A percentile compares a stretch with the other conserved stretches of the same genome.
phyloP scores from a whole-genome alignment of 1,140 invertebrate species.

The Agrypnia vestita region DNA sequence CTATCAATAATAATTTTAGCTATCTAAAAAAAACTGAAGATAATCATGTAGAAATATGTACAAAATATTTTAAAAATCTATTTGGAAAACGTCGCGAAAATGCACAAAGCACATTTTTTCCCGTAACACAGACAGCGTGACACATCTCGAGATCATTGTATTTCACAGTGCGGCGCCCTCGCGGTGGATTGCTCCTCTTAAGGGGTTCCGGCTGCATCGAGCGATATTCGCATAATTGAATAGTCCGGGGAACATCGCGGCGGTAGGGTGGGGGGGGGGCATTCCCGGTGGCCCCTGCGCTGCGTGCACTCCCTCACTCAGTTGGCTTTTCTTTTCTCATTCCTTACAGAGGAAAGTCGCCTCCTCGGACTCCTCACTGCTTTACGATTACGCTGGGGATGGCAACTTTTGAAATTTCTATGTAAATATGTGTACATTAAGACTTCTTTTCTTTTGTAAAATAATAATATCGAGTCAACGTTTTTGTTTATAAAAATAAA shows the following conservation, averaged over 20 bases:
- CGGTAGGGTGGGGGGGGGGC: not conserved
- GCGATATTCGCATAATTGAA: conserved; percentile 58
- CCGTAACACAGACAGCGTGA: not conserved
- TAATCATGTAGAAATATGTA: too few relatives aligned
- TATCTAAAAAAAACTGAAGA: too few relatives aligned
- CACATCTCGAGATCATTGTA: conserved; percentile 12
- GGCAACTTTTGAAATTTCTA: not conserved
- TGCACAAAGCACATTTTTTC: too few relatives aligned
- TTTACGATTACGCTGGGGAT: conserved; percentile 24
- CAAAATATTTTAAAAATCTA: too few relatives aligned
- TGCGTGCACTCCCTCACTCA: conserved; percentile 31
- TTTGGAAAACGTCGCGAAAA: too few relatives aligned
- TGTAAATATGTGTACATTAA: too few relatives aligned
- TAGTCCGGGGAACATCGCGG: conserved; percentile 17
- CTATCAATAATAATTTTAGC: too few relatives aligned
- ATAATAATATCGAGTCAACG: too few relatives aligned
- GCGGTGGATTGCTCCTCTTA: conserved; percentile 19
- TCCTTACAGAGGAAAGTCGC: conserved; percentile 22
- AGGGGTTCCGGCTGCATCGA: conserved; percentile 25
- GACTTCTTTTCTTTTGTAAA: too few relatives aligned
- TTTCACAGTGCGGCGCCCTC: conserved; percentile 2
- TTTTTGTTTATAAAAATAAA: too few relatives aligned
- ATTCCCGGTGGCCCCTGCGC: conserved; percentile 27
- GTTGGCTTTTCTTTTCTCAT: conserved; percentile 33
- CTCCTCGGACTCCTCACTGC: not conserved